Evolutionary conservation across 2,113 vertebrate species (phyloP).

Genomic region (Mohoua ochrocephala): DNA sequence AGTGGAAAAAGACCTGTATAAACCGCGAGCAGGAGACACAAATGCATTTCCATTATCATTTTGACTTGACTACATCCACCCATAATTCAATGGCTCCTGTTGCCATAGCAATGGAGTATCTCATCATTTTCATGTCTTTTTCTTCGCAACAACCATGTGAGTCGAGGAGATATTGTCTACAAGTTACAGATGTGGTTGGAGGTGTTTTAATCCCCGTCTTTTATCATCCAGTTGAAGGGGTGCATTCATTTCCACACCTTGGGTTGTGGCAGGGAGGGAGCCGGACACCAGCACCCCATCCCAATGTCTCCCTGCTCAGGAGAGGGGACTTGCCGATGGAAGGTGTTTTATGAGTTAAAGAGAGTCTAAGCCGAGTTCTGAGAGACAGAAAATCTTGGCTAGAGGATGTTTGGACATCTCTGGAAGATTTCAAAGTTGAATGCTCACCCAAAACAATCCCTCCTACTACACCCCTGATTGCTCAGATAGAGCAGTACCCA

Average conservation of each 20-base stretch:
- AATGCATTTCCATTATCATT: not conserved
- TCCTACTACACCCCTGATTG: not conserved
- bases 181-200: rapidly evolving
- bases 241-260: not conserved
- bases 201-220: not conserved
- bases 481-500: not conserved
- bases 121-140: not conserved
- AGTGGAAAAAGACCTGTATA: not conserved
- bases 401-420: not conserved
- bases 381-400: not conserved
- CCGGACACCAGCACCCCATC: not conserved
- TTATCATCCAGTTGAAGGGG: not conserved
- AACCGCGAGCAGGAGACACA: not conserved
- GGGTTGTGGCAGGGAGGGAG: not conserved
- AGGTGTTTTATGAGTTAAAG: not conserved
- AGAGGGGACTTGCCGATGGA: not conserved
- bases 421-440: not conserved
- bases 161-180: not conserved
- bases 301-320: not conserved
- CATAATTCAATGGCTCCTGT: not conserved
- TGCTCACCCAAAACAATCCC: not conserved
- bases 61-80: not conserved
- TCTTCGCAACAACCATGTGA: rapidly evolving
- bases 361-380: not conserved
- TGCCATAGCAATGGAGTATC: not conserved